Evolutionary conservation across 2,113 vertebrate species (phyloP), one percentile per base, ranked within the genome.

Genomic region (Columba livia): DNA sequence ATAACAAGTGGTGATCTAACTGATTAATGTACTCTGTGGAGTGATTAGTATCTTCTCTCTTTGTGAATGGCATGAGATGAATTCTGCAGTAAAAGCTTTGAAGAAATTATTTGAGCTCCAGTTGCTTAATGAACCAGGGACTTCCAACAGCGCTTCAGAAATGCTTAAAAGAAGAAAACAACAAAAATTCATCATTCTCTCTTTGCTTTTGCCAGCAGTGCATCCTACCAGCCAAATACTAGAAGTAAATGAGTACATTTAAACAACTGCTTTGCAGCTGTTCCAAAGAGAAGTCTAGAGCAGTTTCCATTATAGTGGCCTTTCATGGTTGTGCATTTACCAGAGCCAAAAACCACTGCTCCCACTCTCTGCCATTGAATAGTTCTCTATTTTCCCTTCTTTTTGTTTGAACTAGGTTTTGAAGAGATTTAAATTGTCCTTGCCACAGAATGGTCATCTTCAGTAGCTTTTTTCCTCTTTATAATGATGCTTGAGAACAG

Each of bases 201-300:
- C 67, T 94, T 90, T 96, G 94, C 91, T 85, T 96, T 94, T 93
- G 85, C 90, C 94, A 97, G 92, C 83, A 97, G 70, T 78, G 36
- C 67, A 79, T 95, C 87, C 91, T 96, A 91, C 82, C 65, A 90
- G 85, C 54, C 85, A 97, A 95, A 94, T 74, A 75, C 74, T 94
- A 94, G 90, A 93, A 96, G 78, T 94, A 96, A 97, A 96, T 94
- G 69, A 95, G 88, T 95, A 93, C 42, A 28, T 96, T 96, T 85
- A 94, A 95, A 70, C 94, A 95, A 85, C 95, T 97, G 90, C 73
- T 65, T 81, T 94, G 87, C 40, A 88, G 96, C 96, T 95, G 93
- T 96, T 97, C 85, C 84, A 78, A 91, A 90, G 44, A 96, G 82
- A 92, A 97, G 91, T 91, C 65, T 88, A 84, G 79, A 96, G 92